Percentiles rank a stretch among this genome's conserved stretches.
phyloP scores from a whole-genome alignment of 2,797 vertebrate genomes.

The Pseudotriccus pelzelni region DNA sequence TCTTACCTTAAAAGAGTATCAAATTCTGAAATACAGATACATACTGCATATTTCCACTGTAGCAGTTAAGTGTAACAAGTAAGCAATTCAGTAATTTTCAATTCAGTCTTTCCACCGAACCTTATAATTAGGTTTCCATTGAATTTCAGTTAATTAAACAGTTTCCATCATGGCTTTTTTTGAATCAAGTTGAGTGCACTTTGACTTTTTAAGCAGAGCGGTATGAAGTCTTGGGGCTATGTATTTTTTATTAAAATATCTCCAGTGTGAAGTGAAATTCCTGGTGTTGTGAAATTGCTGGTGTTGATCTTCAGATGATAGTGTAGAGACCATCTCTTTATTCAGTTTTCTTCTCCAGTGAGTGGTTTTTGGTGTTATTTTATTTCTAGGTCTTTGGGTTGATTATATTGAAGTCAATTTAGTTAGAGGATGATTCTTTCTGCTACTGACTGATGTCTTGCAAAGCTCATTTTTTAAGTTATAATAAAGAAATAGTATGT shows the following conservation, averaged over 20 bases:
- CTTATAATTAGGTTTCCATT: not conserved
- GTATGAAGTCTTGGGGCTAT: not conserved
- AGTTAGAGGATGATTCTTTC: not conserved
- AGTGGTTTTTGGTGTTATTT: not conserved
- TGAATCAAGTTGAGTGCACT: not conserved
- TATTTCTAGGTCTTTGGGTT: not conserved
- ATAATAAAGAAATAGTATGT: not conserved
- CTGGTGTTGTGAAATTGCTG: not conserved
- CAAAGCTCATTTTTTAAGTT: not conserved
- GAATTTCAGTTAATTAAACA: not conserved
- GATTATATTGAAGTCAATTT: not conserved
- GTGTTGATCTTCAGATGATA: not conserved
- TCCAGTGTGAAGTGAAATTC: not conserved
- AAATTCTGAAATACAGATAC: not conserved
- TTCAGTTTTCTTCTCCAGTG: not conserved
- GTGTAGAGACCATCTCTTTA: not conserved
- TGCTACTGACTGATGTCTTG: not conserved
- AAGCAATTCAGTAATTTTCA: not conserved
- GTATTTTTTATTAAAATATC: not conserved
- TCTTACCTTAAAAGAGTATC: not conserved
- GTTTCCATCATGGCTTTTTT: not conserved
- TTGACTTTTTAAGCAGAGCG: not conserved
- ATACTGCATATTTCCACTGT: not conserved
- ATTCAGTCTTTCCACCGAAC: not conserved
- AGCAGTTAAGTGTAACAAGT: not conserved